Base-by-base conservation (phyloP, 1,140 invertebrate species). In the Anoplolepis gracilipes region DNA sequence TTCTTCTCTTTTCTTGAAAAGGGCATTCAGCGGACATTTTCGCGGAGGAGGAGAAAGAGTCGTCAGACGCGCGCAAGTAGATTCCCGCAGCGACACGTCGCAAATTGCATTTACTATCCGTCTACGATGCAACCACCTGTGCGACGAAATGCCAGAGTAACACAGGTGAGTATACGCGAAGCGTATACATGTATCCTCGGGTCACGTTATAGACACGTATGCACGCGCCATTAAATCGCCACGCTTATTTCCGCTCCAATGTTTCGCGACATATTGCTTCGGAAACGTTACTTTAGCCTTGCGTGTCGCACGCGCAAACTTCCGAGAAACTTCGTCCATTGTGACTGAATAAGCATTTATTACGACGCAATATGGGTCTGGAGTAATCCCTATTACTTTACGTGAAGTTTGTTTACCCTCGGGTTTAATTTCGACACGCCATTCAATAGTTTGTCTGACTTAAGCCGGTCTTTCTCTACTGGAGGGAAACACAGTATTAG, bases 141-240 rank as follows among this genome's bases (percentile, higher is more conserved):
- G 73, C 59, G 22, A 88, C 72, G 25, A 90, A 89, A 91, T 89
- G 87, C 79, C 88, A 88, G 77, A 88, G 85, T 81, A n/a, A 85
- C 73, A 28, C 61, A 62, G 79, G 55, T 73, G 39, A 67, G 49
- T 67, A 75, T 67, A 75, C 46, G 46, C n/a, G 55, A 46, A 3
- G 30, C 1, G n/a, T 72, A 87, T 87, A 85, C 65, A 79, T 42
- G 19, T 13, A 69, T 39, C 33, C 5, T 55, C 30, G 33, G 36
- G 33, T 81, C 53, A 49, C n/a, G 5, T 13, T 30, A 16, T 25
- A 57, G 30, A 19, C 28, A n/a, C 30, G 70, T 73, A 73, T 53
- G 13, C 62, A 81, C 53, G 53, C 39, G 46, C 19, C 36, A 82
- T 82, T 82, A 73, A 82, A 82, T 81, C 33, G 49, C 36, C 19